Evolutionary conservation across 2,113 vertebrate species (phyloP).

Genomic region (Stigmatopora argus): DNA sequence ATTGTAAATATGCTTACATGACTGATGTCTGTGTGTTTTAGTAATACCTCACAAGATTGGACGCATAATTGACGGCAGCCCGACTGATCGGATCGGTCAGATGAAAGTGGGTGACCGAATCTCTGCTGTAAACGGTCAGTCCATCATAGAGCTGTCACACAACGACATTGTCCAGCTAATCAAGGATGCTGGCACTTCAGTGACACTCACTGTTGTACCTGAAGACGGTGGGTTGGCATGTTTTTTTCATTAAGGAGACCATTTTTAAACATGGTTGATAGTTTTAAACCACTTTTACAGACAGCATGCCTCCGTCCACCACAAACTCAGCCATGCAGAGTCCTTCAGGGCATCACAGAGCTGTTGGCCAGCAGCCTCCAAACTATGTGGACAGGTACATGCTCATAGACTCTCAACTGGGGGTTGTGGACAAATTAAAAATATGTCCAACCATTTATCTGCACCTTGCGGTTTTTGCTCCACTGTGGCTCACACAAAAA

Average conservation of each 20-base stretch:
- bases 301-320: conserved; percentile 85
- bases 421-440: conserved; percentile 18
- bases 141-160: conserved; percentile 89
- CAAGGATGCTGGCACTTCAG: conserved; percentile 86
- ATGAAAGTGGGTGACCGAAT: conserved; percentile 93
- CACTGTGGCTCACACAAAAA: conserved; percentile 7
- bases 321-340: conserved; percentile 91
- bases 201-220: conserved; percentile 89
- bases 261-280: not conserved
- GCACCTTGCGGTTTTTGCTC: conserved; percentile 14
- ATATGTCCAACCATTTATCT: conserved; percentile 20
- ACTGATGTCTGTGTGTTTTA: conserved; percentile 34
- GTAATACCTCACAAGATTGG: conserved; percentile 98
- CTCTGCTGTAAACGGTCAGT: conserved; percentile 87
- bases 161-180: conserved; percentile 96
- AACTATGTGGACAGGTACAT: conserved; percentile 65
- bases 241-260: not conserved
- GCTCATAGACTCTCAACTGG: not conserved
- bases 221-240: conserved; percentile 78
- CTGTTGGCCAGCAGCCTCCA: conserved; percentile 71
- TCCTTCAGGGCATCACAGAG: conserved; percentile 83
- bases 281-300: conserved; percentile 59
- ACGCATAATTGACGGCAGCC: conserved; percentile 92
- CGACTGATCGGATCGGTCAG: conserved; percentile 84
- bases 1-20: not conserved